These are phyloP conservation scores for Hirtodrosophila cameraria DNA, from an alignment of 2,888 invertebrate species.

Conservation along the genomic window DNA sequence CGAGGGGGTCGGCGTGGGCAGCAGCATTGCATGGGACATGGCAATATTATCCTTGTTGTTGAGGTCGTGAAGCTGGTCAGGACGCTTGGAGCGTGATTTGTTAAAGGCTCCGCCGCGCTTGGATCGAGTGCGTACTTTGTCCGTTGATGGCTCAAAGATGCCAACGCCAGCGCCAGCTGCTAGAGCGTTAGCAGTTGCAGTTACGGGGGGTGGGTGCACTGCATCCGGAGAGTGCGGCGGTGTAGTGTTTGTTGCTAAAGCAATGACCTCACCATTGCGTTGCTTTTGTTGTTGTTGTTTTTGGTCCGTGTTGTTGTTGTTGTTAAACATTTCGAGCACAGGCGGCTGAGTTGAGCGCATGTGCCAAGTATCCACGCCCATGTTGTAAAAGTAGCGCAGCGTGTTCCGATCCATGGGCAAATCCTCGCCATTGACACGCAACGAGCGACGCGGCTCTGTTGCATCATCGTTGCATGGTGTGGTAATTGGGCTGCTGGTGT, in stretches of 20 bases:
- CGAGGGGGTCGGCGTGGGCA: slow-evolving; percentile 63
- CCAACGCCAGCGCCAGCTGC: too few species aligned
- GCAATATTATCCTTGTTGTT: slow-evolving; percentile 27
- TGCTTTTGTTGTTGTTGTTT: slow-evolving; percentile 11
- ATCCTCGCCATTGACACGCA: slow-evolving; percentile 74
- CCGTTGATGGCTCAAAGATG: slow-evolving; percentile 1
- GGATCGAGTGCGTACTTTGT: neutral
- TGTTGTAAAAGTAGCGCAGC: slow-evolving; percentile 88
- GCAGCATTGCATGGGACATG: slow-evolving; percentile 55
- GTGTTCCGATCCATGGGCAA: slow-evolving; percentile 86
- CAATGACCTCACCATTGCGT: slow-evolving; percentile 3
- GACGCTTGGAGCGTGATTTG: slow-evolving; percentile 39
- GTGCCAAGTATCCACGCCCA: slow-evolving; percentile 85
- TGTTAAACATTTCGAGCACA: slow-evolving; percentile 15
- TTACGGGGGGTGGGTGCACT: neutral
- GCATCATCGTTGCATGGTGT: neutral
- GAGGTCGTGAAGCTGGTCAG: slow-evolving; percentile 44
- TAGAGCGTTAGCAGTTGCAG: neutral
- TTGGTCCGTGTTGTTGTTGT: slow-evolving; percentile 48
- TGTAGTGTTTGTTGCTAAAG: slow-evolving; percentile 10
- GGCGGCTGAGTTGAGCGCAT: slow-evolving; percentile 27
- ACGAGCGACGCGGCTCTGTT: slow-evolving; percentile 70
- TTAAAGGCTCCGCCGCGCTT: slow-evolving; percentile 17
- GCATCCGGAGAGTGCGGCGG: slow-evolving; percentile 40
- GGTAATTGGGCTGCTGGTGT: neutral